phyloP scores from a whole-genome alignment of 2,888 invertebrate genomes.

The Oxytorus armatus region DNA sequence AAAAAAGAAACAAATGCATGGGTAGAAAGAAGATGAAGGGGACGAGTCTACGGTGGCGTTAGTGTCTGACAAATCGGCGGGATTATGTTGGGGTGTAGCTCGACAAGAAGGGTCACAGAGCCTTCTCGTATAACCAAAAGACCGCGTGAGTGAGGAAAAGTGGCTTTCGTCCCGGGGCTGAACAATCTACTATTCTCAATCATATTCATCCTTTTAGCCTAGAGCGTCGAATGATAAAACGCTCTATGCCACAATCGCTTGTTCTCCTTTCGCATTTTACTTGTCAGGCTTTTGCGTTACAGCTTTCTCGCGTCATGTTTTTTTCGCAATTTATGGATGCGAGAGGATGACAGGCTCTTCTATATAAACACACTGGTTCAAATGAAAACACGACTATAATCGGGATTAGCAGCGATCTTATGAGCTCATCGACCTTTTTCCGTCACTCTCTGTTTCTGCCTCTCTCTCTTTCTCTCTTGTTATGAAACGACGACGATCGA shows the following conservation, averaged over 20 bases:
- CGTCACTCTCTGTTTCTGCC: too few species aligned
- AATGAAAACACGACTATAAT: conserved; percentile 1
- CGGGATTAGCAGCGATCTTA: conserved; percentile 1
- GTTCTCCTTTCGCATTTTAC: not conserved
- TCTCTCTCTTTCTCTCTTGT: not conserved
- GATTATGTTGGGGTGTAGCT: conserved; percentile 43
- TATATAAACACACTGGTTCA: not conserved
- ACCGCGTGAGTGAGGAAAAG: conserved; percentile 24
- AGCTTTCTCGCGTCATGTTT: conserved; percentile 1
- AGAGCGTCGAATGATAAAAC: conserved; percentile 13
- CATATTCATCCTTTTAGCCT: conserved; percentile 38
- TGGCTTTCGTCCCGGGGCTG: conserved; percentile 37
- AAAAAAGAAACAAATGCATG: not conserved
- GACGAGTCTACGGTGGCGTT: conserved; percentile 30
- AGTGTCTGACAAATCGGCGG: conserved; percentile 54
- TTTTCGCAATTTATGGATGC: not conserved
- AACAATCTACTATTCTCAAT: conserved; percentile 47
- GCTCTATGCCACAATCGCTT: too few species aligned
- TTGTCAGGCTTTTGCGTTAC: not conserved
- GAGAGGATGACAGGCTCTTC: not conserved
- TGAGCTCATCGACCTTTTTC: conserved; percentile 15
- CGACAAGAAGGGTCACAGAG: conserved; percentile 31
- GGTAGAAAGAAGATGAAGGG: not conserved
- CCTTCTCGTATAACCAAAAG: not conserved
- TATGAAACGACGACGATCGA: conserved; percentile 45